phyloP scores from a whole-genome alignment of 2,888 invertebrate species.

The Zygaena filipendulae region DNA sequence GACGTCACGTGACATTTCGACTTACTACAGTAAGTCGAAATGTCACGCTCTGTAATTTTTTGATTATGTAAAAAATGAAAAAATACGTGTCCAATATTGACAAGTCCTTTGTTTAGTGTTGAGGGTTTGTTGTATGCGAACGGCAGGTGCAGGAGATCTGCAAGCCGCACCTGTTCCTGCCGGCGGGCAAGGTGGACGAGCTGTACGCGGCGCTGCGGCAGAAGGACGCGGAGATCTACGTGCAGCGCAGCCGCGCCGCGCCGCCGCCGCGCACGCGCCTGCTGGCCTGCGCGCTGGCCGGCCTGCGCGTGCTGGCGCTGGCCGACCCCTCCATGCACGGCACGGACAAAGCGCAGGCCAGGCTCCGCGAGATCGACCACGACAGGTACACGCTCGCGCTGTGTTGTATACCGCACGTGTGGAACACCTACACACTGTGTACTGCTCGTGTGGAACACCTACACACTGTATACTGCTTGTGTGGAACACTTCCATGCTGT shows the following conservation, averaged over 20 bases:
- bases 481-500: too few relatives aligned
- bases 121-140: too few relatives aligned
- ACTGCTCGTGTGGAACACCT: too few relatives aligned
- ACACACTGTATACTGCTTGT: too few relatives aligned
- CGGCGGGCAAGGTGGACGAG: constrained; percentile 89
- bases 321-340: constrained; percentile 92
- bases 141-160: constrained; percentile 73
- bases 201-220: constrained; percentile 87
- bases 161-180: constrained; percentile 84
- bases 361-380: constrained; percentile 84
- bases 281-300: constrained; percentile 87
- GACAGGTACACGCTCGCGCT: constrained; percentile 68
- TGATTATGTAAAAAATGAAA: too few relatives aligned
- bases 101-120: too few relatives aligned
- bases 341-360: constrained; percentile 75
- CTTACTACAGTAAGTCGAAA: too few relatives aligned
- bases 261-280: constrained; percentile 74
- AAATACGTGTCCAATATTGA: too few relatives aligned
- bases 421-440: too few relatives aligned
- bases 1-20: too few relatives aligned
- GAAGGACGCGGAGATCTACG: constrained; percentile 95
- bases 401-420: background rate
- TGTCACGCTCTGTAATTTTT: too few relatives aligned
- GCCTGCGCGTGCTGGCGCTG: constrained; percentile 73
- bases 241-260: constrained; percentile 76